Percentiles rank a stretch among this genome's conserved stretches.
Conservation (phyloP, 1,140 invertebrate genomes). For the Tetragonula clypearis region DNA sequence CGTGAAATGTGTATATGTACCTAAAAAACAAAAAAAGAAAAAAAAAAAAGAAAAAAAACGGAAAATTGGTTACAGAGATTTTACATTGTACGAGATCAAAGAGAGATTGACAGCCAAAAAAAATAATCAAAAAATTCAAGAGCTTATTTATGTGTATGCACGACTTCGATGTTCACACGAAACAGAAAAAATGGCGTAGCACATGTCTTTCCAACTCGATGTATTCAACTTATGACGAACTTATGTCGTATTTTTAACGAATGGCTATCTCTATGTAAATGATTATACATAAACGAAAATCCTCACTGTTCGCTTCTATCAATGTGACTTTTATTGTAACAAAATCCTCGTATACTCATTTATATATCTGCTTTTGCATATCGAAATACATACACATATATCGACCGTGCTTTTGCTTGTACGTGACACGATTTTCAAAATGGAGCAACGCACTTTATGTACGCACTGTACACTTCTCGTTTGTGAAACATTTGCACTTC, state of each 20-base stretch:
- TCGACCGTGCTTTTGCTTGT: not conserved
- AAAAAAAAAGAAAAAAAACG: no score
- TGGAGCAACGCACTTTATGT: not conserved
- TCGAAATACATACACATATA: not conserved
- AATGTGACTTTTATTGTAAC: not conserved
- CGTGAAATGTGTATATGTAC: slow-evolving; percentile 27
- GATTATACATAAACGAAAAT: not conserved
- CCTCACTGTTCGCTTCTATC: not conserved
- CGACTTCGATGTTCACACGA: slow-evolving; percentile 70
- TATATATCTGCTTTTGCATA: slow-evolving; percentile 10
- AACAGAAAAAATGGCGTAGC: slow-evolving; percentile 64
- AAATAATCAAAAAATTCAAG: slow-evolving; percentile 24
- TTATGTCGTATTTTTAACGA: slow-evolving; percentile 16
- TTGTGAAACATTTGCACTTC: not conserved
- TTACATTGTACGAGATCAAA: not conserved
- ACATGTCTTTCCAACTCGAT: slow-evolving; percentile 76
- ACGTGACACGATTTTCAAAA: slow-evolving; percentile 17
- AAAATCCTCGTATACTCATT: not conserved
- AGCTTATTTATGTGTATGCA: slow-evolving; percentile 69
- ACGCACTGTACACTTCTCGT: not conserved
- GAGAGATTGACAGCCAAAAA: not conserved
- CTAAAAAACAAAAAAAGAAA: no score
- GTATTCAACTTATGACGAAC: slow-evolving; percentile 44
- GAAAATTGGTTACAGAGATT: not conserved
- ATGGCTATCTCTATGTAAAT: not conserved